Evolutionary conservation across 2,888 invertebrate species (phyloP).

Genomic region (Cheilosia variabilis): DNA sequence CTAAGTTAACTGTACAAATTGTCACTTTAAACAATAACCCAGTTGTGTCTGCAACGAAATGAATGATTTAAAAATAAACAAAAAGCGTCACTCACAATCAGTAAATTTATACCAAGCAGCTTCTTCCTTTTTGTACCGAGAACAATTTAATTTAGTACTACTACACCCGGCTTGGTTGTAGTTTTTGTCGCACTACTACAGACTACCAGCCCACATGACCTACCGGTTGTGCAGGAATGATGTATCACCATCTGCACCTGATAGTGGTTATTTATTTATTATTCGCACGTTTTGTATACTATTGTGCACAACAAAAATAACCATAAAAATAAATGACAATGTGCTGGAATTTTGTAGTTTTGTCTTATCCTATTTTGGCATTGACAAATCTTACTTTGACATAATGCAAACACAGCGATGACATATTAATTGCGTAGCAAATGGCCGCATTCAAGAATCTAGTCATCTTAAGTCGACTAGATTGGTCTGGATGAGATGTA

Average conservation of each 20-base stretch:
- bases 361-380: conserved; percentile 16
- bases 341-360: conserved; percentile 1
- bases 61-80: conserved; percentile 20
- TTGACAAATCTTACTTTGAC: neutral
- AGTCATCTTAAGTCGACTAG: too few species aligned
- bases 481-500: too few species aligned
- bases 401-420: neutral
- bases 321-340: neutral
- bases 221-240: neutral
- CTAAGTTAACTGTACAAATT: conserved; percentile 24
- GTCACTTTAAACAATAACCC: conserved; percentile 18
- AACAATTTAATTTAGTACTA: conserved; percentile 7
- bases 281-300: conserved; percentile 1
- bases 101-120: conserved; percentile 2
- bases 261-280: conserved; percentile 3
- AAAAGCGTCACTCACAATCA: conserved; percentile 6
- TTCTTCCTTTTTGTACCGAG: conserved; percentile 5
- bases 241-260: conserved; percentile 15
- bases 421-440: too few species aligned
- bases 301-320: neutral
- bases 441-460: too few species aligned
- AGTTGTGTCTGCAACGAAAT: neutral
- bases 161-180: neutral
- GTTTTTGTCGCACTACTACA: neutral
- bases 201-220: neutral